Conservation (phyloP, 2,113 vertebrate species). For the Pedionomus torquatus region DNA sequence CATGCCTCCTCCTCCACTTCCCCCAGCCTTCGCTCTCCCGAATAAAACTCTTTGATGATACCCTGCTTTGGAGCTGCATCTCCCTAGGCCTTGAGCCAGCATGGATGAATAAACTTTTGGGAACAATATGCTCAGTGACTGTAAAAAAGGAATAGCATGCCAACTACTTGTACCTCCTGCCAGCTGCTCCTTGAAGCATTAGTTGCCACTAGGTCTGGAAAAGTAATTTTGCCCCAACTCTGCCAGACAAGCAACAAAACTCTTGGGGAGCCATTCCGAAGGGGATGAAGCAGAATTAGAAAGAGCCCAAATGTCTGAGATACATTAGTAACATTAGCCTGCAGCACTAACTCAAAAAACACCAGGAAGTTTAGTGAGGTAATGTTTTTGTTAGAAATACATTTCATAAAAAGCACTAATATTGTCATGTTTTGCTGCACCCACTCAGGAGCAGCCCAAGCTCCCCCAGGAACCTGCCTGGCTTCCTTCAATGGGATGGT, state of each 20-base stretch:
- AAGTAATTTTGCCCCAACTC: neutral
- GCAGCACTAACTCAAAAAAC: neutral
- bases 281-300: neutral
- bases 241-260: neutral
- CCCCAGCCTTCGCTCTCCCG: neutral
- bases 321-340: too few relatives aligned
- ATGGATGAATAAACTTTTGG: neutral
- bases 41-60: neutral
- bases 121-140: slow-evolving; percentile 13
- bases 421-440: neutral
- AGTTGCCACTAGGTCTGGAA: neutral
- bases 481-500: neutral
- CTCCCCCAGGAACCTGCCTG: neutral
- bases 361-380: neutral
- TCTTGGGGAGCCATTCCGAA: neutral
- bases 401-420: neutral
- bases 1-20: neutral
- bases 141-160: neutral
- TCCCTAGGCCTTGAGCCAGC: slow-evolving; percentile 31
- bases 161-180: slow-evolving; percentile 12
- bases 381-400: neutral
- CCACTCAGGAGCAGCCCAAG: neutral
- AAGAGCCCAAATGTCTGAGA: neutral
- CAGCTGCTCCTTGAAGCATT: slow-evolving; percentile 16
- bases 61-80: neutral